Evolutionary conservation across 1,140 invertebrate species (phyloP).

Genomic region (Homalodisca vitripennis): DNA sequence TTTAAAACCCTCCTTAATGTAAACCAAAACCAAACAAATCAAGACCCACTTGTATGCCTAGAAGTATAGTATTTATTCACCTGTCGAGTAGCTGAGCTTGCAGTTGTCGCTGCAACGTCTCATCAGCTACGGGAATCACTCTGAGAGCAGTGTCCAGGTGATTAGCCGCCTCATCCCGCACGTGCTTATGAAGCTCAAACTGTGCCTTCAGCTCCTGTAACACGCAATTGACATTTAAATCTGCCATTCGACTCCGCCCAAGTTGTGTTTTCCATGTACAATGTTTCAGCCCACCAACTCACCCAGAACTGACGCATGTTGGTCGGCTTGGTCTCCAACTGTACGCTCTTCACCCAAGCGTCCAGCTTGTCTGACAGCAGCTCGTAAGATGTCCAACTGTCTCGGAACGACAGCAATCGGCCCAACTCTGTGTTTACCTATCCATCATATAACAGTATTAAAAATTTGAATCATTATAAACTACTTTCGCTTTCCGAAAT

Average conservation of each 20-base stretch:
- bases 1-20: too few relatives aligned
- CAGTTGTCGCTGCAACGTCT: conserved; percentile 74
- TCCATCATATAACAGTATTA: too few relatives aligned
- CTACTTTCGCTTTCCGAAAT: too few relatives aligned
- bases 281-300: conserved; percentile 38
- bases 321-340: conserved; percentile 61
- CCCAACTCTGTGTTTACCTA: conserved; percentile 63
- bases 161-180: conserved; percentile 66
- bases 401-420: conserved; percentile 67
- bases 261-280: not conserved
- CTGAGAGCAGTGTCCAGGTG: conserved; percentile 74
- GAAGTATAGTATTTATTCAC: conserved; percentile 58
- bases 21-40: too few relatives aligned
- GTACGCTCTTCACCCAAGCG: conserved; percentile 68
- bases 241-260: not conserved
- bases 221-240: not conserved
- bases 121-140: conserved; percentile 75
- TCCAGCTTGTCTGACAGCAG: conserved; percentile 68
- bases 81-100: conserved; percentile 71
- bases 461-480: too few relatives aligned
- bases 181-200: conserved; percentile 79
- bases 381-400: conserved; percentile 73
- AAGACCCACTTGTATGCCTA: too few relatives aligned
- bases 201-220: conserved; percentile 77
- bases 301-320: conserved; percentile 80